Evolutionary conservation across 2,888 invertebrate species (phyloP).

Genomic region (Gonocerus acuteangulatus): DNA sequence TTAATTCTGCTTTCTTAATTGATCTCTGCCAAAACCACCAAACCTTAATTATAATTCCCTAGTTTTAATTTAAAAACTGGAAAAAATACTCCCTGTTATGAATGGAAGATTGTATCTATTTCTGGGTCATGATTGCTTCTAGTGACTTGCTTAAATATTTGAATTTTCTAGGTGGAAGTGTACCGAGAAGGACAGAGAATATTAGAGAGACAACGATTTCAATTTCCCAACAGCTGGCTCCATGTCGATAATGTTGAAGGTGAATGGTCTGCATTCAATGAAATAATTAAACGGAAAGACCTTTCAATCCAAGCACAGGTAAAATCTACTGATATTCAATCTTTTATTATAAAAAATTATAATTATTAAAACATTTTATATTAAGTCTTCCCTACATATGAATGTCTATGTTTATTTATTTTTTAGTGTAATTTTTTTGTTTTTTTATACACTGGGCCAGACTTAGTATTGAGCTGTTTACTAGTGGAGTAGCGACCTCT

Average conservation of each 20-base stretch:
- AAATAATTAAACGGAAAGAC: constrained; percentile 97
- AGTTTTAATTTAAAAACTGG: no score
- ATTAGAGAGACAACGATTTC: constrained; percentile 91
- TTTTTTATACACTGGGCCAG: neutral
- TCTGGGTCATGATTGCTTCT: no score
- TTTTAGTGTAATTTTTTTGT: neutral
- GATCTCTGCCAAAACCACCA: no score
- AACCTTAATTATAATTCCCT: no score
- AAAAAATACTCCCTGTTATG: no score
- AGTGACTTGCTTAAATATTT: no score
- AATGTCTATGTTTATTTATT: neutral
- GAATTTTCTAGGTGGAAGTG: constrained; percentile 83
- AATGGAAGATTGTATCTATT: no score
- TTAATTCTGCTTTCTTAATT: no score
- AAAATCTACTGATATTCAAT: constrained; percentile 29
- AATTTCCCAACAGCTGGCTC: constrained; percentile 94
- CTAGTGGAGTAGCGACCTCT: no score
- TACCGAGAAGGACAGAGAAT: constrained; percentile 96
- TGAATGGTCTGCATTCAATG: constrained; percentile 99
- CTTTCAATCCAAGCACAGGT: constrained; percentile 91
- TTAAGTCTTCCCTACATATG: no score
- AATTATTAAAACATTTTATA: no score
- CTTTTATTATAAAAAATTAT: no score
- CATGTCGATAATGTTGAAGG: constrained; percentile 99
- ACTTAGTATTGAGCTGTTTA: neutral